Percentiles rank a stretch among this genome's conserved stretches.
phyloP scores from a whole-genome alignment of 2,888 invertebrate genomes.

The Oligia latruncula region DNA sequence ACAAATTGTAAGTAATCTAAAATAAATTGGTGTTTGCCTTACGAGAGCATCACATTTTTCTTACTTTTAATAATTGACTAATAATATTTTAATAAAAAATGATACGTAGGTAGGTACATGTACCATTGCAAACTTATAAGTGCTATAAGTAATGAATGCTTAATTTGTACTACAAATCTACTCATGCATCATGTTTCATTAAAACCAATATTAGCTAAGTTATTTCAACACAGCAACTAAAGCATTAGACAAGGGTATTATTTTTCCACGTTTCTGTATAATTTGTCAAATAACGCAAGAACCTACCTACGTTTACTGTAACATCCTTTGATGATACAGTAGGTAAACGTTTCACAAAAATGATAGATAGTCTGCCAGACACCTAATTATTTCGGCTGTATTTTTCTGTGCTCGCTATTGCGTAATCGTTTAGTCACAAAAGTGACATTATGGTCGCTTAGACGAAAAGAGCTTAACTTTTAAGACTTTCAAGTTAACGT shows the following conservation, averaged over 20 bases:
- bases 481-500: slow-evolving; percentile 36
- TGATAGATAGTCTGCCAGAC: slow-evolving; percentile 25
- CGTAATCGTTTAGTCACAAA: slow-evolving; percentile 47
- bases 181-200: slow-evolving; percentile 54
- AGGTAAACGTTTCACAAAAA: slow-evolving; percentile 35
- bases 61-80: too few species aligned
- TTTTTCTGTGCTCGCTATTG: slow-evolving; percentile 38
- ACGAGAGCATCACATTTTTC: neutral
- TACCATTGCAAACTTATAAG: slow-evolving; percentile 1
- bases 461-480: slow-evolving; percentile 35
- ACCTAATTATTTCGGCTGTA: slow-evolving; percentile 20
- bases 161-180: slow-evolving; percentile 55
- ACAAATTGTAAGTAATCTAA: neutral
- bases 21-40: neutral
- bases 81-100: too few species aligned
- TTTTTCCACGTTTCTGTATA: slow-evolving; percentile 26
- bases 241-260: slow-evolving; percentile 19
- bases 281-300: slow-evolving; percentile 33
- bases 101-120: neutral
- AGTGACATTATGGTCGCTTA: slow-evolving; percentile 23
- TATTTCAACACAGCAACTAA: slow-evolving; percentile 38
- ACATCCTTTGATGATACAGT: slow-evolving; percentile 25
- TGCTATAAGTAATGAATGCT: slow-evolving; percentile 12
- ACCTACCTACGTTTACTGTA: slow-evolving; percentile 1
- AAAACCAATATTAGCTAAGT: slow-evolving; percentile 43